Conservation (phyloP, 2,113 vertebrate species). For the Eurypyga helias region DNA sequence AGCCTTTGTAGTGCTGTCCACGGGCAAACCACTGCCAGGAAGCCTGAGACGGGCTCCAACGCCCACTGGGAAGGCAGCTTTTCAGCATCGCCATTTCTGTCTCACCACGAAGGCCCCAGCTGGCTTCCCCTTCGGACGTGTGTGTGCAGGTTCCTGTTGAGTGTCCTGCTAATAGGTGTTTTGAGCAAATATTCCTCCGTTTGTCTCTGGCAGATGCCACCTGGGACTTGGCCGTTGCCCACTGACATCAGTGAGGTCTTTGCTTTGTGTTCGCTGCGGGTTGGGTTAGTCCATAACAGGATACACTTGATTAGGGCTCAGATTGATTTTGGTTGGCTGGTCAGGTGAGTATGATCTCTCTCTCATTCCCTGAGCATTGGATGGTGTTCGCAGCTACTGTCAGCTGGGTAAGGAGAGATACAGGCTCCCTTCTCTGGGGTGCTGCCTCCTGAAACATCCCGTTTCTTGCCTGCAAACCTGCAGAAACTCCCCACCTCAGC, state of each 20-base stretch:
- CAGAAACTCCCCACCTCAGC: neutral
- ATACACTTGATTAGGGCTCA: neutral
- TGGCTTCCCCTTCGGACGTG: neutral
- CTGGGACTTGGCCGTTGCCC: neutral
- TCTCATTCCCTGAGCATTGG: fast-evolving
- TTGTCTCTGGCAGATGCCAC: neutral
- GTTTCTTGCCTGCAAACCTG: neutral
- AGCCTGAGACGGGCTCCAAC: neutral
- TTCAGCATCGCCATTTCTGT: neutral
- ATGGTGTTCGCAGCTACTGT: neutral
- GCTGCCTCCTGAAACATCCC: neutral
- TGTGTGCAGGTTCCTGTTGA: neutral
- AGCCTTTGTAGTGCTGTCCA: neutral
- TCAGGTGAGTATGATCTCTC: neutral
- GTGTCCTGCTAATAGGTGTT: neutral
- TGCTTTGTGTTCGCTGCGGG: neutral
- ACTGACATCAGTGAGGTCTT: neutral
- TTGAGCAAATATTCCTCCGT: neutral
- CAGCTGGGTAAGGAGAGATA: neutral
- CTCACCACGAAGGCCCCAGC: fast-evolving
- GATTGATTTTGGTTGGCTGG: neutral
- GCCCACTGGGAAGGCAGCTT: neutral
- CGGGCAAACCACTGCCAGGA: neutral
- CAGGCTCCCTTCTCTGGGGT: neutral
- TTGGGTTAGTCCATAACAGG: neutral